A percentile compares a stretch with the other conserved stretches of the same genome.
Conservation (phyloP, 1,140 invertebrate genomes). For the Cepaea nemoralis region DNA sequence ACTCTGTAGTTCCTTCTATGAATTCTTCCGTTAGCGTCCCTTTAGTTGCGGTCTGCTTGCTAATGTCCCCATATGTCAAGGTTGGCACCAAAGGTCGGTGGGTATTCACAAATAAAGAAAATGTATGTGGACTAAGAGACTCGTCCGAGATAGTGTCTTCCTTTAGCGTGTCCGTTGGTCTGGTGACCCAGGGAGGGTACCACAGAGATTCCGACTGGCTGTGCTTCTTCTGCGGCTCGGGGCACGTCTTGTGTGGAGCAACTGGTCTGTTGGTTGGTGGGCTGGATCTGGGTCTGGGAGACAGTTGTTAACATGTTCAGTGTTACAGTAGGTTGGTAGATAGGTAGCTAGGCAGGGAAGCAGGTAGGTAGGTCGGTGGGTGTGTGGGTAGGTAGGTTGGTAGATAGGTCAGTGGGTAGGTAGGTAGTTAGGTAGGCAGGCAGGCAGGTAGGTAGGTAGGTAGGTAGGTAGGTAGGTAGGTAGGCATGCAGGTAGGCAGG, state of each 20-base stretch:
- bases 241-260: neutral
- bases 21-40: constrained; percentile 21
- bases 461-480: too few relatives aligned
- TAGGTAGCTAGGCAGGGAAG: too few relatives aligned
- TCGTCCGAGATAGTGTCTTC: constrained; percentile 58
- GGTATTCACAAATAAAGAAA: constrained; percentile 49
- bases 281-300: neutral
- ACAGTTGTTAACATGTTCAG: too few relatives aligned
- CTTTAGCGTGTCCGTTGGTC: constrained; percentile 48
- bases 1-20: neutral
- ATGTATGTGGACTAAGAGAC: constrained; percentile 51
- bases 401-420: too few relatives aligned
- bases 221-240: neutral
- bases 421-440: too few relatives aligned
- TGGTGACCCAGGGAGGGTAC: neutral
- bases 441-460: too few relatives aligned
- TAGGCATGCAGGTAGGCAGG: too few relatives aligned
- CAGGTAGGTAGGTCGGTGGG: too few relatives aligned
- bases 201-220: neutral
- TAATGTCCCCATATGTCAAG: constrained; percentile 46
- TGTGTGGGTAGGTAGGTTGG: too few relatives aligned
- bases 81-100: neutral
- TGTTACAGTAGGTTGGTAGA: too few relatives aligned
- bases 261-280: neutral
- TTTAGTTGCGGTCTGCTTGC: constrained; percentile 39